Conservation (phyloP, 1,140 invertebrate genomes). For the Chlorops oryzae region DNA sequence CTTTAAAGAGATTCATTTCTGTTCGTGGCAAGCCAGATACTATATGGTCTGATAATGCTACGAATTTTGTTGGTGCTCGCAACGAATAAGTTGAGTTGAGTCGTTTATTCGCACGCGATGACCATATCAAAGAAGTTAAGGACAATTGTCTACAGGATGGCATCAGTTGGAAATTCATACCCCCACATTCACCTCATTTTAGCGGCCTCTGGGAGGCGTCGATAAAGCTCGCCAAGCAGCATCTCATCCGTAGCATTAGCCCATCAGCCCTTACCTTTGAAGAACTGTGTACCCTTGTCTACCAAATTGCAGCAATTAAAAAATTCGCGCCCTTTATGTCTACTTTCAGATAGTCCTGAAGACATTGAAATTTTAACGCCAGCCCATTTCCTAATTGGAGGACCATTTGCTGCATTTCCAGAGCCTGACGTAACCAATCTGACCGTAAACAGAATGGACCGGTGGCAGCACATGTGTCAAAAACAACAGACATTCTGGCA, state of each 20-base stretch:
- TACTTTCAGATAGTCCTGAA: conserved; percentile 19
- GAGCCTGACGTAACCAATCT: neutral
- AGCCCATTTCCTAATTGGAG: conserved; percentile 22
- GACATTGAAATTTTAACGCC: conserved; percentile 16
- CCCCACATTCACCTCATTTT: conserved; percentile 23
- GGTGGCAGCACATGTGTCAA: neutral
- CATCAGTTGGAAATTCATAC: conserved; percentile 20
- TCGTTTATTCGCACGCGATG: neutral
- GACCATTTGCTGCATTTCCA: conserved; percentile 16
- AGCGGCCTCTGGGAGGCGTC: conserved; percentile 30
- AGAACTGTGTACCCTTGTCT: conserved; percentile 18
- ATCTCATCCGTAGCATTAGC: conserved; percentile 20
- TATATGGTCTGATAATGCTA: too few relatives aligned
- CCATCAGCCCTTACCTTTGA: conserved; percentile 21
- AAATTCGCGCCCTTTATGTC: conserved; percentile 29
- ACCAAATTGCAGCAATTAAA: conserved; percentile 22
- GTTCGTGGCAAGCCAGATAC: too few relatives aligned
- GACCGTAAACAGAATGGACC: neutral
- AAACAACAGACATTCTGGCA: conserved; percentile 21
- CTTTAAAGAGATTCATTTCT: too few relatives aligned
- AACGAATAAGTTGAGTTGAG: conserved; percentile 10
- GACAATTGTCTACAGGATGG: conserved; percentile 1
- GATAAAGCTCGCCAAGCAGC: conserved; percentile 27
- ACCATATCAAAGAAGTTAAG: neutral
- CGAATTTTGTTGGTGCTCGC: conserved; percentile 17